Conservation (phyloP, 2,888 invertebrate genomes). For the Morinoia aosen region DNA sequence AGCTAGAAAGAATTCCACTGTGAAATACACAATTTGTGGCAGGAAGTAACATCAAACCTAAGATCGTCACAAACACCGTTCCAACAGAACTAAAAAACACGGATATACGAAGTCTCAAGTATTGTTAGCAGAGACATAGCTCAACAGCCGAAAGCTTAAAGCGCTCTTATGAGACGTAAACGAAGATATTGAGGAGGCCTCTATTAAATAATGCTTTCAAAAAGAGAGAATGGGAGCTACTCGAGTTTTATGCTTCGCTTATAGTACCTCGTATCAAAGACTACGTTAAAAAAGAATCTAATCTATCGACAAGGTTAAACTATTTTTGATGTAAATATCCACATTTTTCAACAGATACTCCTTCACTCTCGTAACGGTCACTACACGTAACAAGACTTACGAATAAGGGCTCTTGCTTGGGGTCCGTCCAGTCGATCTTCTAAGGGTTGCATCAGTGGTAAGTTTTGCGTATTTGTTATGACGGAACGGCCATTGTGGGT, state of each 20-base stretch:
- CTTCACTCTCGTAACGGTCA: neutral
- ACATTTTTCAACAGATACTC: constrained; percentile 32
- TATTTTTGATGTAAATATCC: constrained; percentile 52
- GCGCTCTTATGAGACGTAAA: neutral
- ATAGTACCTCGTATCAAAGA: constrained; percentile 36
- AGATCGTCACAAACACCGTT: neutral
- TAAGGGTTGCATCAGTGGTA: neutral
- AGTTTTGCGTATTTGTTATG: neutral
- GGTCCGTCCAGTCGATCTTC: neutral
- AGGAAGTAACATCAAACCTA: neutral
- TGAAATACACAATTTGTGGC: neutral
- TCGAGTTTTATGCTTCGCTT: constrained; percentile 19
- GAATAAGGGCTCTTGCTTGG: neutral
- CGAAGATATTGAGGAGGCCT: neutral
- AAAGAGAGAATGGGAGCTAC: neutral
- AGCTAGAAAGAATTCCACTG: neutral
- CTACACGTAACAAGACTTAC: constrained; percentile 48
- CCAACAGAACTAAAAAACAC: neutral
- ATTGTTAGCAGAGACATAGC: neutral
- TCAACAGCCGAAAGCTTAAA: neutral
- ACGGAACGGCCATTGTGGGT: neutral
- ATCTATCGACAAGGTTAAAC: constrained; percentile 46
- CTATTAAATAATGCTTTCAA: neutral
- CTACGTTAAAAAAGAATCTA: constrained; percentile 49
- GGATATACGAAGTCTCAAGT: neutral